Evolutionary conservation across 1,140 invertebrate species (phyloP), one percentile per base, ranked within the genome.

Genomic region (Cyclargus thomasi): DNA sequence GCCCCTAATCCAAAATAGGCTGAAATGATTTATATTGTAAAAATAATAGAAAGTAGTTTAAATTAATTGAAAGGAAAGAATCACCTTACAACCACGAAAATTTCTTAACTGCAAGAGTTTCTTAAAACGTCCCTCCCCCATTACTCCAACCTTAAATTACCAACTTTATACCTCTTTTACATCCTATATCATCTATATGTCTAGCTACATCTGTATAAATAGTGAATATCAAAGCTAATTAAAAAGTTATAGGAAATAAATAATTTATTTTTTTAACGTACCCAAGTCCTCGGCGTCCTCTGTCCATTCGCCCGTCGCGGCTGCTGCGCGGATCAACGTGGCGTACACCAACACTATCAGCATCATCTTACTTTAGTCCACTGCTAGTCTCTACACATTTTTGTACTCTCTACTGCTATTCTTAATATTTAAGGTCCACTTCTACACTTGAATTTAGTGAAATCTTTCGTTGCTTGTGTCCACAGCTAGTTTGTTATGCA

Each of bases 281-380:
- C 87, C 87, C 67, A 90, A 76, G 70, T 90, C 87, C 70, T 90
- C 87, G 2, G 87, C 87, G 65, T 90, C 87, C 70, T 90, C 87
- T 59, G 77, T 90, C 87, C 87, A 90, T 66, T 90, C 87, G 0
- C 87, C 87, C 0, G 81, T 86, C 0, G 79, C 83, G 6, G 72
- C 63, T 21, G 81, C 10, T 68, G 79, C 8, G 78, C 85, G 11
- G 10, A 75, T 80, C 62, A 77, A 47, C 18, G 72, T n/a, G n/a
- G n/a, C 71, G 53, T 29, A 81, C 67, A 59, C 69, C 18, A 82
- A 29, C 69, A 80, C 65, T 63, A 71, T 67, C 73, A 70, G 78
- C 71, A 80, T 79, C 57, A 73, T 65, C 53, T 64, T 21, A 55
- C 23, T 55, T 64, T 57, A 18, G 8, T 29, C 55, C 55, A 59